phyloP scores from a whole-genome alignment of 2,888 invertebrate genomes.

The Leptopilina syphax region DNA sequence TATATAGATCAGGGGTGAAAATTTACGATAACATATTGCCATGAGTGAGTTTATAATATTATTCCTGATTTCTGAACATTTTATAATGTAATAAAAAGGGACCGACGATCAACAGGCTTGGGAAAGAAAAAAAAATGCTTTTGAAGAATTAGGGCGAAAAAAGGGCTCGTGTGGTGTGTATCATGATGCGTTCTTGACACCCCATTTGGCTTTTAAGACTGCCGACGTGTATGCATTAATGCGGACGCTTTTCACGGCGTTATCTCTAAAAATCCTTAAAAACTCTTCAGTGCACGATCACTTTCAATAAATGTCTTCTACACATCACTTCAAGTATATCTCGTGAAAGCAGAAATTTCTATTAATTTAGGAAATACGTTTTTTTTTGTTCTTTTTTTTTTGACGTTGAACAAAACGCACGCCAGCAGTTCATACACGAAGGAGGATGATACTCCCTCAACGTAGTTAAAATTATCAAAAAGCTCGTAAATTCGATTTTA shows the following conservation, averaged over 20 bases:
- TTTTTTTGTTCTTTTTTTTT: background rate
- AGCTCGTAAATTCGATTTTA: constrained; percentile 26
- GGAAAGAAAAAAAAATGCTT: constrained; percentile 13
- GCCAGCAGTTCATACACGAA: background rate
- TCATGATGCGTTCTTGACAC: constrained; percentile 37
- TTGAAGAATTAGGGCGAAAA: constrained; percentile 26
- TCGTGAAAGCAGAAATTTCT: background rate
- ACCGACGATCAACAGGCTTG: constrained; percentile 1
- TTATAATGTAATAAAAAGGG: background rate
- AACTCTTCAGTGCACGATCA: background rate
- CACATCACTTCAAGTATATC: constrained; percentile 9
- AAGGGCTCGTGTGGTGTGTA: constrained; percentile 28
- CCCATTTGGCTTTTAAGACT: constrained; percentile 21
- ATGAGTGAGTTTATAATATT: background rate
- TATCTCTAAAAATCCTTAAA: constrained; percentile 7
- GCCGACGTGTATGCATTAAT: background rate
- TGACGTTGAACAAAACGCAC: background rate
- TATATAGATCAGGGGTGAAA: background rate
- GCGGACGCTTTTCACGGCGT: background rate
- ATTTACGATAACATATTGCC: constrained; percentile 15
- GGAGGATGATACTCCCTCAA: constrained; percentile 15
- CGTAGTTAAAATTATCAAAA: background rate
- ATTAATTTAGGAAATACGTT: background rate
- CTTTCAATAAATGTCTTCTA: constrained; percentile 20
- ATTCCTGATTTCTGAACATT: constrained; percentile 14